A percentile compares a stretch with the other conserved stretches of the same genome.
Evolutionary conservation across 2,888 invertebrate species (phyloP).

Genomic region (Epicampocera succincta): DNA sequence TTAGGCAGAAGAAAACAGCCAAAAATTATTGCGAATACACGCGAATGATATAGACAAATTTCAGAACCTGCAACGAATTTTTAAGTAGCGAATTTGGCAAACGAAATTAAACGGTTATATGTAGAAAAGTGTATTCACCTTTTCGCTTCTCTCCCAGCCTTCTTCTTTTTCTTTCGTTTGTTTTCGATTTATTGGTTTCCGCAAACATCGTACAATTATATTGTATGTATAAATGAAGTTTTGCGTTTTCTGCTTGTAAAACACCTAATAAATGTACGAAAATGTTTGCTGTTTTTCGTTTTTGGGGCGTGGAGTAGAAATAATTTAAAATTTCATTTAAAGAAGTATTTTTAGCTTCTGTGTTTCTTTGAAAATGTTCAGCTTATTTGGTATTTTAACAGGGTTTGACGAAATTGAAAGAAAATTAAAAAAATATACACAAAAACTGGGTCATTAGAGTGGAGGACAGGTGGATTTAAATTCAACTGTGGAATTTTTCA

Average conservation of each 20-base stretch:
- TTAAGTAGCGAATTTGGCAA: conserved; percentile 48
- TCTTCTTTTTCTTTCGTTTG: not conserved
- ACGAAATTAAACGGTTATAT: conserved; percentile 24
- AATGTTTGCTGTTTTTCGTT: conserved; percentile 24
- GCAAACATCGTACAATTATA: too few species aligned
- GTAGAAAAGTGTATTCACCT: conserved; percentile 70
- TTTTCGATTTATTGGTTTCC: conserved; percentile 56
- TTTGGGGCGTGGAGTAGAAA: conserved; percentile 44
- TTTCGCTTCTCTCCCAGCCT: conserved; percentile 1
- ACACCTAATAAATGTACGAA: conserved; percentile 8
- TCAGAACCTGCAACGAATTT: conserved; percentile 66
- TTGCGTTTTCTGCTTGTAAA: not conserved
- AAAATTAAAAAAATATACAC: conserved; percentile 22
- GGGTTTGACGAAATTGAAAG: conserved; percentile 43
- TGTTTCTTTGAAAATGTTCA: conserved; percentile 31
- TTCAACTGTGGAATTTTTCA: not conserved
- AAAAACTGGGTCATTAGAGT: conserved; percentile 64
- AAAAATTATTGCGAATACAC: conserved; percentile 69
- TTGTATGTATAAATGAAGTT: conserved; percentile 24
- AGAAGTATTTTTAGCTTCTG: conserved; percentile 31
- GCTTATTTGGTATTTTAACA: conserved; percentile 61
- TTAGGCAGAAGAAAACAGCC: conserved; percentile 38
- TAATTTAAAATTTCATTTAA: conserved; percentile 52
- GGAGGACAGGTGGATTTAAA: conserved; percentile 27
- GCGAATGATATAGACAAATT: conserved; percentile 67